Evolutionary conservation across 1,140 invertebrate genomes (phyloP), one percentile per base, ranked within the genome.

Genomic region (Ruditapes philippinarum): DNA sequence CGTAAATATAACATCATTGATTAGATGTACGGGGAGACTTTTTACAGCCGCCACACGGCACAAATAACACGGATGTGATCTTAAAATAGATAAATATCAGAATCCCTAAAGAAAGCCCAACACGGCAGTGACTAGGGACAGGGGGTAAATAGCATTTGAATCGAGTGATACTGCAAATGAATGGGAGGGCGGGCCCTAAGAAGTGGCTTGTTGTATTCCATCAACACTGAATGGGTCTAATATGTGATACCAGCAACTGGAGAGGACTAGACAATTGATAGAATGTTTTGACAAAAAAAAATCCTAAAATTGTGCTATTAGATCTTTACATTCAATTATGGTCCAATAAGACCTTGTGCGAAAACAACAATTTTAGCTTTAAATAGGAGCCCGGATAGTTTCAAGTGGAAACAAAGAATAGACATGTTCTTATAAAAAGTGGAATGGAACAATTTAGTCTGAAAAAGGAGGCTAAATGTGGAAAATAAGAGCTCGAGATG

Each of bases 221-320:
- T 70, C 65, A 17, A 70, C 65, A 70, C 65, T 70, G 9, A 70
- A 70, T 70, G 65, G 65, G 9, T 70, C 25, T 70, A 70, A 70
- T 70, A 70, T 70, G 3, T n/a, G n/a, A 25, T 31, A 31, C 9
- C 65, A 70, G 65, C 65, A 70, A 70, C 65, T 70, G 65, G 65
- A 70, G n/a, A 19, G 65, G 33, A n/a, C n/a, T 70, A 70, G 65
- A 70, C 65, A 70, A 70, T 70, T 14, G 33, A 70, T 31, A 31
- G 65, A n/a, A n/a, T n/a, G n/a, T n/a, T n/a, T 70, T 70, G 65
- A 70, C 65, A 70, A 70, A 70, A 70, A 70, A n/a, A n/a, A n/a
- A n/a, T n/a, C n/a, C n/a, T n/a, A n/a, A n/a, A n/a, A n/a, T n/a
- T n/a, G n/a, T n/a, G n/a, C n/a, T 3, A 14, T 28, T 70, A 17